Percentiles rank a stretch among this genome's conserved stretches.
phyloP scores from a whole-genome alignment of 2,888 invertebrate genomes.

The Trichogramma dendrolimi region DNA sequence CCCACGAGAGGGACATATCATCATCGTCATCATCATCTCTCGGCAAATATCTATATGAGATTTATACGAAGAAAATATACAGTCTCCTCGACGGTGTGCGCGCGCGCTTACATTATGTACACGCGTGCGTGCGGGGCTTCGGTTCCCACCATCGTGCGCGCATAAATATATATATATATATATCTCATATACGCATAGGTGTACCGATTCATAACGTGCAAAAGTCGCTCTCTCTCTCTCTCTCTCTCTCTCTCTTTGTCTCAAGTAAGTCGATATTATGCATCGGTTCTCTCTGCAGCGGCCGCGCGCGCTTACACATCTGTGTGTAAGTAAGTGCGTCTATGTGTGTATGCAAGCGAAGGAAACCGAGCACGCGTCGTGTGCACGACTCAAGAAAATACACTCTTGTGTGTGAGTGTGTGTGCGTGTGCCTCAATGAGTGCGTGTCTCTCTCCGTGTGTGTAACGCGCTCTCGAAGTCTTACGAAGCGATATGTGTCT shows the following conservation, averaged over 20 bases:
- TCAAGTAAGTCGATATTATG: constrained; percentile 21
- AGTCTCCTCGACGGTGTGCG: no score
- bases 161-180: constrained; percentile 11
- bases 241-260: background rate
- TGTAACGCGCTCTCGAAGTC: constrained; percentile 13
- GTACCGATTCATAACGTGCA: background rate
- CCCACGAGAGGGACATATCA: no score
- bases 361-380: no score
- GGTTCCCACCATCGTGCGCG: constrained; percentile 47
- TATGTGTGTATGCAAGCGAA: background rate
- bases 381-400: no score
- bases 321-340: background rate
- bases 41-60: no score
- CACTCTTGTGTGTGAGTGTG: no score
- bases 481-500: constrained; percentile 5
- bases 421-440: no score
- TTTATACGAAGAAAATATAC: no score
- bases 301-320: background rate
- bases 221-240: background rate
- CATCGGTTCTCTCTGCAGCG: background rate
- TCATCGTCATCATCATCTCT: no score
- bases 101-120: background rate
- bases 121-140: constrained; percentile 43
- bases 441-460: background rate
- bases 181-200: background rate